Conservation (phyloP, 2,888 invertebrate genomes). For the Agrochola litura region DNA sequence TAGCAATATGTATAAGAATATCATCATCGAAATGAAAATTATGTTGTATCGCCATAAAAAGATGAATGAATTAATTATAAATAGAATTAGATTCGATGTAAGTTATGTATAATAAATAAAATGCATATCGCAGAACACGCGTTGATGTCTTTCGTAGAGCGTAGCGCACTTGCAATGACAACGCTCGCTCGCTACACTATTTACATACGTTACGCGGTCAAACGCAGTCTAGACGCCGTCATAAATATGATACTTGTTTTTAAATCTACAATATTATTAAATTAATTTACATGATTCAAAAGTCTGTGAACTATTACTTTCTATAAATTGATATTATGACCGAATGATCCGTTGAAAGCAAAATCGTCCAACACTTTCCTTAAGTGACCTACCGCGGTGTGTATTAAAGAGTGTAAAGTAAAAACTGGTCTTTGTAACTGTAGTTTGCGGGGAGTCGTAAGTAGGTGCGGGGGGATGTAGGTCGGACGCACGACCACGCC, state of each 20-base stretch:
- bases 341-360: conserved; percentile 85
- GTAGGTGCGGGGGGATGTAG: conserved; percentile 76
- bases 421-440: conserved; percentile 88
- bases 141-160: conserved; percentile 64
- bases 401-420: conserved; percentile 80
- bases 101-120: neutral
- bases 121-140: conserved; percentile 15
- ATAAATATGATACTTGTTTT: conserved; percentile 45
- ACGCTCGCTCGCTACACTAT: conserved; percentile 20
- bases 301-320: conserved; percentile 84
- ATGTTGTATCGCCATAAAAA: neutral
- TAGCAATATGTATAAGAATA: conserved; percentile 4
- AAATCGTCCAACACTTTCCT: conserved; percentile 89
- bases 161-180: conserved; percentile 20
- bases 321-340: conserved; percentile 79
- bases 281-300: conserved; percentile 71
- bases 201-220: conserved; percentile 44
- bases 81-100: neutral
- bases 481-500: conserved; percentile 76
- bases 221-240: conserved; percentile 57
- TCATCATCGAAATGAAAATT: neutral
- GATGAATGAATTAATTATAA: neutral
- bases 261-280: conserved; percentile 53
- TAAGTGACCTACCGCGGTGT: conserved; percentile 81
- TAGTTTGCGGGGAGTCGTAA: conserved; percentile 73